Conservation (phyloP, 2,113 vertebrate genomes). For the Paramisgurnus dabryanus region DNA sequence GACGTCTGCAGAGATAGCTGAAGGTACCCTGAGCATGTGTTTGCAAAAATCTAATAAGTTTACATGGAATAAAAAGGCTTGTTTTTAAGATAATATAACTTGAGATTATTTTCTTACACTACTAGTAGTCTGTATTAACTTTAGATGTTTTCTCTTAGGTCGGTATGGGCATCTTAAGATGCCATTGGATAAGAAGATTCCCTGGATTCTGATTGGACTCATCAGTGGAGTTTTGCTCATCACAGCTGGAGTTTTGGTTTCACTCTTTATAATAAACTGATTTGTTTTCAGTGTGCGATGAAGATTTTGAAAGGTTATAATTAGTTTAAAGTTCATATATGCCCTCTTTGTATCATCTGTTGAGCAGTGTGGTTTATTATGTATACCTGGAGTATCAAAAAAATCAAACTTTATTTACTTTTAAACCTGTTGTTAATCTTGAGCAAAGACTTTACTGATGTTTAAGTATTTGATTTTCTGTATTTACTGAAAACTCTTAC, state of each 20-base stretch:
- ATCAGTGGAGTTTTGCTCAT: conserved; percentile 56
- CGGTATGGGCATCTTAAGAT: neutral
- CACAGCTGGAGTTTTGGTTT: conserved; percentile 45
- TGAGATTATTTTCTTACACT: too few relatives aligned
- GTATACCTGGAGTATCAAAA: neutral
- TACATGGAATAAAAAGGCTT: too few relatives aligned
- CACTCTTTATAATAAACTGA: conserved; percentile 40
- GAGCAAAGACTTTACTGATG: neutral
- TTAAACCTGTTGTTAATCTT: neutral
- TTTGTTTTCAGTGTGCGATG: neutral
- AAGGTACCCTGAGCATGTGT: neutral
- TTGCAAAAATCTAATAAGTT: too few relatives aligned
- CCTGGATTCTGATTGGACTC: conserved; percentile 57
- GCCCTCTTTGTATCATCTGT: neutral
- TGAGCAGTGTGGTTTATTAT: neutral
- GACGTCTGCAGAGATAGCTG: neutral
- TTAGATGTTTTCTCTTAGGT: neutral
- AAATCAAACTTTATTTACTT: neutral
- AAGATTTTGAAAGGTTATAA: neutral
- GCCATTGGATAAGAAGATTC: conserved; percentile 9
- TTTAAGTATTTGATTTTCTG: too few relatives aligned
- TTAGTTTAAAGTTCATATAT: neutral
- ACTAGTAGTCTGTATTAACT: neutral
- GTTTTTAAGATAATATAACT: neutral
- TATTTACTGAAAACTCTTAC: too few relatives aligned